Percentiles rank a stretch among this genome's conserved stretches.
Evolutionary conservation across 1,140 invertebrate species (phyloP).

Genomic region (Drosophila sulfurigaster): DNA sequence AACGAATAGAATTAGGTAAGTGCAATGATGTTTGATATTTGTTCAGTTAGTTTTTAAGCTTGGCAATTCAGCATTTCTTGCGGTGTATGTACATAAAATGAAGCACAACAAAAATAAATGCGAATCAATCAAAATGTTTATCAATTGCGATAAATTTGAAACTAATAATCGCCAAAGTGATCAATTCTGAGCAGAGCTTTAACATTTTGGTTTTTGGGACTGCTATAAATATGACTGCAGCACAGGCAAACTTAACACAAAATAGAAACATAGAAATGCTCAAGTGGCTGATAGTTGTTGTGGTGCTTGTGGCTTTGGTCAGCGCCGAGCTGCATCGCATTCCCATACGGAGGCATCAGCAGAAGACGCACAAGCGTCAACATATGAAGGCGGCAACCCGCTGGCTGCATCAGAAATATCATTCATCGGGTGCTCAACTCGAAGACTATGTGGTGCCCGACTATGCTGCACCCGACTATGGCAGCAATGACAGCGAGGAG

Average conservation of each 20-base stretch:
- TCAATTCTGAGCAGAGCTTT: conserved; percentile 42
- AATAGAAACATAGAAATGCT: conserved; percentile 46
- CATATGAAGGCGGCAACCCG: conserved; percentile 39
- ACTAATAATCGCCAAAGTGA: conserved; percentile 37
- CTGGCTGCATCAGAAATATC: conserved; percentile 63
- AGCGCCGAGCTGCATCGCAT: conserved; percentile 64
- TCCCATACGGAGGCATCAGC: conserved; percentile 54
- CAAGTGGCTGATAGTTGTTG: conserved; percentile 53
- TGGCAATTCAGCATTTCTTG: neutral
- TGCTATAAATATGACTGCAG: conserved; percentile 52
- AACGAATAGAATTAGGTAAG: too few relatives aligned
- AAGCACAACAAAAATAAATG: neutral
- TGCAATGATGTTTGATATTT: too few relatives aligned
- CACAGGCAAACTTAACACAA: conserved; percentile 32
- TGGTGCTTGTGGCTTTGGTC: conserved; percentile 49
- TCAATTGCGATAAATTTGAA: conserved; percentile 47
- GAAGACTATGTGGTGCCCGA: conserved; percentile 24
- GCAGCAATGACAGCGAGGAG: conserved; percentile 23
- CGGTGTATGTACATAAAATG: neutral
- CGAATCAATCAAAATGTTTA: conserved; percentile 46
- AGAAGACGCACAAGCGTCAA: conserved; percentile 31
- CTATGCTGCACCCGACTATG: conserved; percentile 40
- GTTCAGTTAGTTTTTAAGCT: too few relatives aligned
- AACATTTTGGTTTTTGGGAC: neutral
- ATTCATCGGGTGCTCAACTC: conserved; percentile 6